Evolutionary conservation across 2,797 vertebrate genomes (phyloP), one percentile per base, ranked within the genome.

Genomic region (Enteromius trimaculatus): DNA sequence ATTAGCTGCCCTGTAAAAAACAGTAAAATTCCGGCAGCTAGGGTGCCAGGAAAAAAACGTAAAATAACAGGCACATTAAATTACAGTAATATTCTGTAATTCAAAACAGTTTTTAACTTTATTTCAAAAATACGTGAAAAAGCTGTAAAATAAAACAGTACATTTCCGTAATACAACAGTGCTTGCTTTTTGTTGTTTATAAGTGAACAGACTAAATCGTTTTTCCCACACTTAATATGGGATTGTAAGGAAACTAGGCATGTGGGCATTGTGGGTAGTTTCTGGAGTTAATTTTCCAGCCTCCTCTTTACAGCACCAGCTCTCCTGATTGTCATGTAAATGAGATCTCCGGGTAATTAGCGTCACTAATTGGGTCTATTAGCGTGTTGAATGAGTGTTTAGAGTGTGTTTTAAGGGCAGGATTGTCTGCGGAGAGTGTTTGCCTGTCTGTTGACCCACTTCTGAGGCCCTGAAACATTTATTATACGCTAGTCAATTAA

Each of bases 301-400:
- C 80, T 65, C 39, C 29, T 69, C 66, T 76, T 53, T 79, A 49
- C 71, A 49, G 26, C n/a, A 47, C 62, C 55, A 21, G 9, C 10
- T 64, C 19, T 51, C 1, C 11, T 13, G 19, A 42, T 94, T 94
- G 82, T 91, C 82, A 92, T 94, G 92, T 88, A 92, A 93, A 94
- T 93, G 72, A 86, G 60, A 77, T 42, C 72, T 80, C 58, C 3
- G 80, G 76, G 58, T 90, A 93, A 92, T 92, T 93, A 92, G 91
- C 79, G 90, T 86, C 88, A 88, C 87, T 84, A 89, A 92, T 90
- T 87, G 84, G 89, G 87, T 88, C 87, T 86, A 82, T 92, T 91
- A 90, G 87, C 81, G 86, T 64, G 79, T 87, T 84, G 84, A 89
- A 89, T 90, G 87, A 84, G 90, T 81, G 82, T 85, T 62, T 82